Percentiles rank a stretch among this genome's conserved stretches.
These are phyloP conservation scores for Lasioglossum marginatum DNA, from an alignment of 2,888 invertebrate species.

Conservation along the genomic window DNA sequence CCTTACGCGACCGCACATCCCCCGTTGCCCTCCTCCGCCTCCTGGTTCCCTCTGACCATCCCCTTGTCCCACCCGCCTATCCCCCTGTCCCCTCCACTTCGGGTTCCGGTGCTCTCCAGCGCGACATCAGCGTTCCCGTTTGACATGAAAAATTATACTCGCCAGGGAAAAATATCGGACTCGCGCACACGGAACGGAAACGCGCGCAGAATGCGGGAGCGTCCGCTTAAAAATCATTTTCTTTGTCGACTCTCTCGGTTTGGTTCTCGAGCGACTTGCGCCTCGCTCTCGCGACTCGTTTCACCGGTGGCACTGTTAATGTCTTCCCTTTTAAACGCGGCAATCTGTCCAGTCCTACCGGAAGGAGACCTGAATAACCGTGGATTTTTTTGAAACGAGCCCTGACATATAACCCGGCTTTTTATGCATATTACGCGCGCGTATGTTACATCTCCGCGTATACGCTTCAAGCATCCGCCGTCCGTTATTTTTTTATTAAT, in stretches of 20 bases:
- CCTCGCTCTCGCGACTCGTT: neutral
- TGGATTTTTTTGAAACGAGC: constrained; percentile 55
- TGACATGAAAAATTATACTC: constrained; percentile 44
- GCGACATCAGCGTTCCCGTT: constrained; percentile 39
- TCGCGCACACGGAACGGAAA: constrained; percentile 30
- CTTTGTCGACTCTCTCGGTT: constrained; percentile 26
- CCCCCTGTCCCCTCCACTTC: neutral
- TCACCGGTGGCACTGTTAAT: neutral
- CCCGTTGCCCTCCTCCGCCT: neutral
- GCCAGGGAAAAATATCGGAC: constrained; percentile 34
- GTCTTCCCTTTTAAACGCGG: constrained; percentile 28
- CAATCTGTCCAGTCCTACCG: constrained; percentile 33
- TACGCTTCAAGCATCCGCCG: constrained; percentile 38
- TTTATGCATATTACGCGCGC: constrained; percentile 56
- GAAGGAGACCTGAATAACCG: constrained; percentile 14
- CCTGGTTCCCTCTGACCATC: neutral
- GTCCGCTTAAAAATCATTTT: constrained; percentile 4
- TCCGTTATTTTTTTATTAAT: constrained; percentile 63
- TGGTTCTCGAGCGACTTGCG: constrained; percentile 22
- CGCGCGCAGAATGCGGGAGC: neutral
- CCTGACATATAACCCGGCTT: constrained; percentile 36
- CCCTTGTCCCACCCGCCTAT: neutral
- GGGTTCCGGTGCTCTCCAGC: neutral
- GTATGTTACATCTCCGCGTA: constrained; percentile 37
- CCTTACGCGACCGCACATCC: neutral